Base-by-base conservation (phyloP, 1,140 invertebrate species). In the Lasioglossum albipes region DNA sequence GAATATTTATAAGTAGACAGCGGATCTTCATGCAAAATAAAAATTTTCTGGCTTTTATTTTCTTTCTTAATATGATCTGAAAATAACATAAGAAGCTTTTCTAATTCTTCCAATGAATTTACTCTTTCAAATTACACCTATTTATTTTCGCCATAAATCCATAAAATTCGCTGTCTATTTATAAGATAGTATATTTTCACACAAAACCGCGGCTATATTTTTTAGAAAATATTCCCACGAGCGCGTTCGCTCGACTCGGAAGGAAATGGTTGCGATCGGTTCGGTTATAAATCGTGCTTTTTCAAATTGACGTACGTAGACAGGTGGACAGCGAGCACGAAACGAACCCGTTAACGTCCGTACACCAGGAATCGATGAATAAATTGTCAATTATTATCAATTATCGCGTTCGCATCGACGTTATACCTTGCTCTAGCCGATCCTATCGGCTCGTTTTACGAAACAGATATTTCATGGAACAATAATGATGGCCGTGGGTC, bases 351-450 rank as follows among this genome's bases (percentile, higher is more conserved):
- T 20, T 36, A 52, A 41, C 27, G 27, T 45, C 45, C 59, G 12
- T 31, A n/a, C 18, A 16, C 65, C 10, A 6, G 7, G 27, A 2
- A 52, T 62, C 68, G 52, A 74, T 22, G 77, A 59, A 45, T 31
- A 42, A 74, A 74, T 71, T 16, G 71, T 79, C 71, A 74, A 79
- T 79, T 79, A 74, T 67, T 67, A 74, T 79, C 77, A 79, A 79
- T 79, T 79, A 79, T 67, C 62, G 71, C 18, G 12, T 20, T 45
- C 52, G 22, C 70, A 41, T 62, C 73, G 65, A 22, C 12, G 54
- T 16, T 31, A 31, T 10, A 52, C 42, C 75, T 59, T 41, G 49
- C 20, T 22, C 41, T 9, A 52, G 20, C 59, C 76, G 76, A 73
- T 79, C 45, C 69, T 7, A 66, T 79, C 77, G 61, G 54, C 57